These are phyloP conservation scores for Morbakka virulenta DNA, from an alignment of 30 jellyfish, hydroid and myxozoan species.

Conservation along the genomic window DNA sequence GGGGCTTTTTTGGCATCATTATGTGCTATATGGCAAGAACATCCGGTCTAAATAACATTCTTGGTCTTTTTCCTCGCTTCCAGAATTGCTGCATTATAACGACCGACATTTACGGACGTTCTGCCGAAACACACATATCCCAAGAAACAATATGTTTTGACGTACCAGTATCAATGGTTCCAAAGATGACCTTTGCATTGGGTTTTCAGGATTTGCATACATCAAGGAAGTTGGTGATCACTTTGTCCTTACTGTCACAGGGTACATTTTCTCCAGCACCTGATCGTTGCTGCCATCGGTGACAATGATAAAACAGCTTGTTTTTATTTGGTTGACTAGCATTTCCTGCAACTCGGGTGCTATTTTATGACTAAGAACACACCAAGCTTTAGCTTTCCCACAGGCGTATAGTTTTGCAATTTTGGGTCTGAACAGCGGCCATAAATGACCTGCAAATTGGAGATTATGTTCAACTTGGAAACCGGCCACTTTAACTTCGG, in stretches of 20 bases:
- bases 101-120: background rate
- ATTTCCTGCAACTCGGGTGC: background rate
- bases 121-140: background rate
- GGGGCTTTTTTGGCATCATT: background rate
- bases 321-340: background rate
- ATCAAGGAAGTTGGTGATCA: background rate
- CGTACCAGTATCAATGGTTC: background rate
- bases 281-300: background rate
- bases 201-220: background rate
- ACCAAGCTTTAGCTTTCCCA: background rate
- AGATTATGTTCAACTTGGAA: background rate
- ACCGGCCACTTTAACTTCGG: background rate
- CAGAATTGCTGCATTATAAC: background rate
- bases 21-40: background rate
- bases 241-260: background rate
- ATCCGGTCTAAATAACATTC: background rate
- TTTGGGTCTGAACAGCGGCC: background rate
- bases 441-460: background rate
- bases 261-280: background rate
- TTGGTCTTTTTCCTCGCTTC: background rate
- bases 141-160: background rate
- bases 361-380: background rate
- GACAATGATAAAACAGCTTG: background rate
- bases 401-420: background rate
- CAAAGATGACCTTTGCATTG: background rate